phyloP scores from a whole-genome alignment of 2,797 vertebrate species.

The Eulemur coronatus region DNA sequence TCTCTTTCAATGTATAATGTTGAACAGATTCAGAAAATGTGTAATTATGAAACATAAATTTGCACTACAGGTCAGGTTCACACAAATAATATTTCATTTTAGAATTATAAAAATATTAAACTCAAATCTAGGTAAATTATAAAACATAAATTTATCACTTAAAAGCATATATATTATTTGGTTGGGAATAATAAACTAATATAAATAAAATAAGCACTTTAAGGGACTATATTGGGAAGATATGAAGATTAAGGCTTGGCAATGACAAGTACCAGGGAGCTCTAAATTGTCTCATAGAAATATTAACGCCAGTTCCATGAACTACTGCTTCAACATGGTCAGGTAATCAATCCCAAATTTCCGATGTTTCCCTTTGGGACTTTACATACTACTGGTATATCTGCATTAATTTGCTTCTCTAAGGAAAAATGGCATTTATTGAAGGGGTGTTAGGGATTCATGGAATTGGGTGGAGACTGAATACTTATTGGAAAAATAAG shows the following conservation, averaged over 20 bases:
- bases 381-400: background rate
- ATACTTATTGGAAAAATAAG: background rate
- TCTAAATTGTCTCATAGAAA: background rate
- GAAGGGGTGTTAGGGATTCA: background rate
- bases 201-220: background rate
- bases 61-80: background rate
- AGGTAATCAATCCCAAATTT: background rate
- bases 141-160: background rate
- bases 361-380: background rate
- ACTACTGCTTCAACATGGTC: background rate
- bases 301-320: background rate
- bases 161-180: background rate
- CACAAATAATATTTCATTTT: background rate
- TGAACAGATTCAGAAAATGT: constrained; percentile 33
- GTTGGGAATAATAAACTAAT: background rate
- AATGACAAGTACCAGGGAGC: background rate
- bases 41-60: background rate
- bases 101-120: background rate
- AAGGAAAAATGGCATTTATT: background rate
- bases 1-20: background rate
- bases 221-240: background rate
- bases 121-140: background rate
- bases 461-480: background rate
- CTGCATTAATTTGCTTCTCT: background rate
- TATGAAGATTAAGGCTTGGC: background rate